Evolutionary conservation across 2,113 vertebrate genomes (phyloP).

Genomic region (Platycercus adscitus): DNA sequence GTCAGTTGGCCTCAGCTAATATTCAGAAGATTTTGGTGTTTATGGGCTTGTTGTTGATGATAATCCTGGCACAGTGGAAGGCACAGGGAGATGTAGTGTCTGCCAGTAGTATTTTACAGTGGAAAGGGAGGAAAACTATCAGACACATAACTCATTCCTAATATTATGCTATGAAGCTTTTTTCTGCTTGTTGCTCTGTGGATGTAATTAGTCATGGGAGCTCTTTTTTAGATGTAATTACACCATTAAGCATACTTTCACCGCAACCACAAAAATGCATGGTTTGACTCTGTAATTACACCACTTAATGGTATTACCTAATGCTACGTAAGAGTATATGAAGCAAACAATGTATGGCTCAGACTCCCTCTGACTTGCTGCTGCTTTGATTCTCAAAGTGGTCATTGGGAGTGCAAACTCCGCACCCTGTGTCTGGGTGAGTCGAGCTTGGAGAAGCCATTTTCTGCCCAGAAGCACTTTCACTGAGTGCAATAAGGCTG

Average conservation of each 20-base stretch:
- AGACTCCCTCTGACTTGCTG: not conserved
- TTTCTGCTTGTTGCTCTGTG: not conserved
- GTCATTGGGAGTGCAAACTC: not conserved
- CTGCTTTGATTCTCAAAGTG: not conserved
- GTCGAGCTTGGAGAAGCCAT: not conserved
- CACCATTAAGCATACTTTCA: conserved; percentile 22
- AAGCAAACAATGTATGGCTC: not conserved
- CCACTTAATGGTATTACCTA: not conserved
- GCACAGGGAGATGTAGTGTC: not conserved
- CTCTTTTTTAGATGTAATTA: conserved; percentile 27
- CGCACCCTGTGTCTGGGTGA: fast-evolving
- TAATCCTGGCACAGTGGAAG: not conserved
- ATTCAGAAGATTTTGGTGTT: not conserved
- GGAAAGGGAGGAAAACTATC: not conserved
- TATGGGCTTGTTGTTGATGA: not conserved
- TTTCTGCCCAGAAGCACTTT: not conserved
- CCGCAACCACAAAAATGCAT: not conserved
- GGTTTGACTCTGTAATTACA: not conserved
- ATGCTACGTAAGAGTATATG: not conserved
- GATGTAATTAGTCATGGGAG: conserved; percentile 44
- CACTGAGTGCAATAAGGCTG: not conserved
- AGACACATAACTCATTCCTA: not conserved
- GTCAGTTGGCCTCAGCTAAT: not conserved
- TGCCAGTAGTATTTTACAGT: not conserved
- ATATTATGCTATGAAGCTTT: not conserved